Percentiles rank a stretch among this genome's conserved stretches.
phyloP scores from a whole-genome alignment of 2,113 vertebrate genomes.

The Leucopsar rothschildi region DNA sequence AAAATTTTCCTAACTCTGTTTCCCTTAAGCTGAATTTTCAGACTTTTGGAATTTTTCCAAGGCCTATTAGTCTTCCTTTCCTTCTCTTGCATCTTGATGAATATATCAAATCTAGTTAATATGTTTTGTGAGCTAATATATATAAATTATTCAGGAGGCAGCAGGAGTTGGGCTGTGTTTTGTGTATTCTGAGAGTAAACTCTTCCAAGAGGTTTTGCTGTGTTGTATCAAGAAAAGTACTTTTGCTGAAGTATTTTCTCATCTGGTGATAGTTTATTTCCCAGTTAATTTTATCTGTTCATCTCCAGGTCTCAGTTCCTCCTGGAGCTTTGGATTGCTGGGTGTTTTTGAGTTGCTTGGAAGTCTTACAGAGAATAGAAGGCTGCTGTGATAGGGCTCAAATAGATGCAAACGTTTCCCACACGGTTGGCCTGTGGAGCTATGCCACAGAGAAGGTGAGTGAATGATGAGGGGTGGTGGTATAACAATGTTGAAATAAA shows the following conservation, averaged over 20 bases:
- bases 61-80: background rate
- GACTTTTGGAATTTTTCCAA: background rate
- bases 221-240: background rate
- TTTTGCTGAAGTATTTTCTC: background rate
- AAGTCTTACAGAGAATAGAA: constrained; percentile 96
- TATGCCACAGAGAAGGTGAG: constrained; percentile 95
- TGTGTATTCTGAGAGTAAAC: background rate
- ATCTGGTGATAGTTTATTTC: background rate
- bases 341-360: constrained; percentile 97
- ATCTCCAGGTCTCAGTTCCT: constrained; percentile 84
- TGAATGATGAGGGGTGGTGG: background rate
- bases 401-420: constrained; percentile 88
- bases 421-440: constrained; percentile 94
- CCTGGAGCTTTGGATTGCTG: constrained; percentile 95
- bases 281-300: background rate
- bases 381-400: constrained; percentile 91
- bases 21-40: background rate
- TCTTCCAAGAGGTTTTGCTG: background rate
- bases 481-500: background rate
- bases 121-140: background rate
- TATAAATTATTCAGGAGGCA: background rate
- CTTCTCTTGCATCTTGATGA: background rate
- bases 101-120: background rate
- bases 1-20: background rate
- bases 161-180: background rate